Base-by-base conservation (phyloP, 2,888 invertebrate genomes). In the Volucella zonaria region DNA sequence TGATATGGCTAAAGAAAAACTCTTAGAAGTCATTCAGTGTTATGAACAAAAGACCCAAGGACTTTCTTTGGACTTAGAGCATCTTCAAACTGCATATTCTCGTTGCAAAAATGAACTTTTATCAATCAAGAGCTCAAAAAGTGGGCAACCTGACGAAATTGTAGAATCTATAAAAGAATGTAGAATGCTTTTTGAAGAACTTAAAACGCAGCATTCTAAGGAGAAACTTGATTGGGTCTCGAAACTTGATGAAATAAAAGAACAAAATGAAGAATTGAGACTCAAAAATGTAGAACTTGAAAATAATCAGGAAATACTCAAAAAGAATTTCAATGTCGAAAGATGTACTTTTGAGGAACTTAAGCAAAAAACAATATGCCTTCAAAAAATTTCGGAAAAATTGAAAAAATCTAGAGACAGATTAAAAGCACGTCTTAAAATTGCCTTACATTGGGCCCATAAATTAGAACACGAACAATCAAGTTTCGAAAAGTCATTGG, bases 161-260 rank as follows among this genome's bases (percentile, higher is more conserved):
- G 67, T 87, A 0, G 92, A 95, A 2, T 93, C 95, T 2, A 93
- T 96, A 1, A 95, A 95, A 61, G 95, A 96, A 89, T 96, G 96
- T 88, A 95, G 95, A 89, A 92, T 95, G 73, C 93, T 96, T 88
- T 93, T 96, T 86, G 96, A 96, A 90, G 96, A 96, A 88, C 90
- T 96, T 2, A 96, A 96, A 89, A 92, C 92, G 43, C 95, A 96
- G 82, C 96, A 96, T 89, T 94, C 94, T 59, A 93, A 93, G 87
- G 96, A 96, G 82, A 94, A 94, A 56, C 93, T 93, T n/a, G 93
- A 94, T 67, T 91, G 95, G 56, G 91, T 91, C 1, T 93, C 86
- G 1, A 88, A 88, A 47, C 73, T 89, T 11, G 81, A 73, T 4
- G 88, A 89, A 8, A 66, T 89, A 2, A 76, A 71, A 15, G 73